Conservation (phyloP, 2,888 invertebrate genomes). For the Brassicogethes aeneus region DNA sequence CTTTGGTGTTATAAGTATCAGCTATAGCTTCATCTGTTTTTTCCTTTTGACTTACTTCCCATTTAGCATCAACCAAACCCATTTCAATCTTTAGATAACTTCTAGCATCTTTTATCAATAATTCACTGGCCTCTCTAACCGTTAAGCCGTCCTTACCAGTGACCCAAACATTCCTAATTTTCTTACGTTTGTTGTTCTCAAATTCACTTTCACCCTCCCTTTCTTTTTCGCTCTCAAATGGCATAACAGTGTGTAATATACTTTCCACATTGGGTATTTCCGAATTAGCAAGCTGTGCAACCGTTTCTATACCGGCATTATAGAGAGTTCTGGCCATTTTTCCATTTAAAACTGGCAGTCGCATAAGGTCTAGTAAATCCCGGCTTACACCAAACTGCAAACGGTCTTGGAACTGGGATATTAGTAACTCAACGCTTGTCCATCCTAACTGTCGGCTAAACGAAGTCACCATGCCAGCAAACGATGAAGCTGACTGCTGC, state of each 20-base stretch:
- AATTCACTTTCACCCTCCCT: conserved; percentile 59
- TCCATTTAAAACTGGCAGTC: conserved; percentile 73
- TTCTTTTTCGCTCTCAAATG: conserved; percentile 78
- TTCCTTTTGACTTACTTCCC: conserved; percentile 38
- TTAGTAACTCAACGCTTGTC: conserved; percentile 79
- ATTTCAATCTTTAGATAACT: conserved; percentile 62
- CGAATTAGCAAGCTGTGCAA: conserved; percentile 71
- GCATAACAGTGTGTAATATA: conserved; percentile 65
- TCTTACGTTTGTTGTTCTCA: conserved; percentile 57
- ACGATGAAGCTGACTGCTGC: conserved; percentile 90
- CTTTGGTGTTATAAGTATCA: too few relatives aligned
- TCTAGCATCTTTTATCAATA: conserved; percentile 65
- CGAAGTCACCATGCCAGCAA: conserved; percentile 96
- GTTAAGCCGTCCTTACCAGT: conserved; percentile 74
- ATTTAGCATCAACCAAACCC: conserved; percentile 61
- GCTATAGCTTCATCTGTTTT: not conserved
- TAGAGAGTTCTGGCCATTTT: conserved; percentile 76
- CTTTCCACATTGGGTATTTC: conserved; percentile 62
- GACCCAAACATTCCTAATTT: conserved; percentile 65
- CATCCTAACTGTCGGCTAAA: conserved; percentile 91
- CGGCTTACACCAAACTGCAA: conserved; percentile 89
- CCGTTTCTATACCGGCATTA: conserved; percentile 68
- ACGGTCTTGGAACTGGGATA: conserved; percentile 89
- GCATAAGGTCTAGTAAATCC: conserved; percentile 86
- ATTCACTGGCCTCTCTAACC: conserved; percentile 69